A percentile compares a stretch with the other conserved stretches of the same genome.
These are phyloP conservation scores for Pipistrellus pipistrellus DNA, from an alignment of 2,797 vertebrate species.

Conservation along the genomic window DNA sequence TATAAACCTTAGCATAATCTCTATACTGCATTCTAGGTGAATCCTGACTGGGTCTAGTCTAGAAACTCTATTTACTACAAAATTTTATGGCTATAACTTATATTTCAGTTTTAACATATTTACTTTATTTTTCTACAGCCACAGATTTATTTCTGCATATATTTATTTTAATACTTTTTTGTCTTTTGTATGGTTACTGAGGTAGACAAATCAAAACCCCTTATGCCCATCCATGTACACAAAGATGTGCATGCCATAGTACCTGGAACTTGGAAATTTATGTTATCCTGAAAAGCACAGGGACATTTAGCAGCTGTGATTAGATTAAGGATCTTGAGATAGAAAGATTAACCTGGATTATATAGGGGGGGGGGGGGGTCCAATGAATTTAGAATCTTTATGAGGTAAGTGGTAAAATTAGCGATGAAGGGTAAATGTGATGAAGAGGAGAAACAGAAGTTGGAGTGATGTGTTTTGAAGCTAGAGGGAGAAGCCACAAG, in stretches of 20 bases:
- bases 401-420: neutral
- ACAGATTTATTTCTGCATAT: neutral
- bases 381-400: neutral
- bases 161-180: neutral
- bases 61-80: neutral
- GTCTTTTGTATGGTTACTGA: neutral
- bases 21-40: neutral
- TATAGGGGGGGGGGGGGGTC: neutral
- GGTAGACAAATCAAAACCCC: neutral
- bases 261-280: neutral
- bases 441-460: neutral
- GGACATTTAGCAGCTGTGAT: neutral
- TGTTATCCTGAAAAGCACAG: neutral
- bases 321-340: neutral
- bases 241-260: too few species aligned
- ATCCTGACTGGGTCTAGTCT: neutral
- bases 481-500: neutral
- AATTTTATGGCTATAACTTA: neutral
- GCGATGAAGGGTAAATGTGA: neutral
- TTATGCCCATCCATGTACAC: rapidly evolving
- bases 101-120: neutral
- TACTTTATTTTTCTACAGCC: neutral
- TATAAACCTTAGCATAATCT: neutral
- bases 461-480: neutral
- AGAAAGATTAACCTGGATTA: neutral